Evolutionary conservation across 2,113 vertebrate species (phyloP).

Genomic region (Oophaga pumilio): DNA sequence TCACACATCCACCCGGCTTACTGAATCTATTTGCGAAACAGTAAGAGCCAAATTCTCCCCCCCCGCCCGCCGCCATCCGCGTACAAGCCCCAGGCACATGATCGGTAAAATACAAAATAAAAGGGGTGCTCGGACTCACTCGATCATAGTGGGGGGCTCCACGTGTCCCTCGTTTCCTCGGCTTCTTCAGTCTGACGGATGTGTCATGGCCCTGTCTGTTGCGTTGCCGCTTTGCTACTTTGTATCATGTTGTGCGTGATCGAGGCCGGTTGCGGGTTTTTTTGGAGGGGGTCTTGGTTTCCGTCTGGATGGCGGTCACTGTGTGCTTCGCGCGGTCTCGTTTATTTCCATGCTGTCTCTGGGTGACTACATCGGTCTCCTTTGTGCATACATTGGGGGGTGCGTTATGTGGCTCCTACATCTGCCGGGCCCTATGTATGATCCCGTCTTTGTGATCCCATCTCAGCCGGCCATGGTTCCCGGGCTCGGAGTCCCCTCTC

Average conservation of each 20-base stretch:
- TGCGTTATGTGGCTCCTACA: neutral
- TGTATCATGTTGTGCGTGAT: neutral
- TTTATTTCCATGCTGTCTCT: neutral
- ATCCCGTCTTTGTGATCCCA: neutral
- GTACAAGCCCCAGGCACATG: neutral
- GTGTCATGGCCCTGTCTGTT: neutral
- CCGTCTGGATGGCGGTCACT: neutral
- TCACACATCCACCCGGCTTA: neutral
- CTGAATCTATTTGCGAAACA: neutral
- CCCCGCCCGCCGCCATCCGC: neutral
- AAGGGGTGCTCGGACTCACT: constrained; percentile 31
- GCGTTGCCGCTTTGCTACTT: neutral
- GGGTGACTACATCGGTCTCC: neutral
- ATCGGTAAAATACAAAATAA: neutral
- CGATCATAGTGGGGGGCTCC: constrained; percentile 46
- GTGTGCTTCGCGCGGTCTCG: neutral
- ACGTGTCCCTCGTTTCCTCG: neutral
- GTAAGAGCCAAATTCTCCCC: neutral
- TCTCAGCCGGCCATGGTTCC: neutral
- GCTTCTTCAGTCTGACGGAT: constrained; percentile 1
- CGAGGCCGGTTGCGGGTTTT: neutral
- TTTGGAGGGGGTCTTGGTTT: neutral
- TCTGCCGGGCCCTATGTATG: neutral
- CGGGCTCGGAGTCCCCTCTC: neutral
- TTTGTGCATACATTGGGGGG: neutral